Base-by-base conservation (phyloP, 1,140 invertebrate species). In the Listronotus oregonensis region DNA sequence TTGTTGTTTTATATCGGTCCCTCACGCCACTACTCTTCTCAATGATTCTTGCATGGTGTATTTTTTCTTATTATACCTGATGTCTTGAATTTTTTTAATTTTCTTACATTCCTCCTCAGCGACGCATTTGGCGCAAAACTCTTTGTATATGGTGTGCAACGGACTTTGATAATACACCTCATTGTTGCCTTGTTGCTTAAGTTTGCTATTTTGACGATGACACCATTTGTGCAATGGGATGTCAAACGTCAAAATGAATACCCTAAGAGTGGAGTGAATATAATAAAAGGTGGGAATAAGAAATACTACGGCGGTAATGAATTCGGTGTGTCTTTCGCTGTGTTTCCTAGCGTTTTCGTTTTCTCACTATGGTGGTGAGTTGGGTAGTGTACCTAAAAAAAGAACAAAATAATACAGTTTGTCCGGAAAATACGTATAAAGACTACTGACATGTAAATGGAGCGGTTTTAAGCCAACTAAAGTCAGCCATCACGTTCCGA, bases 221-320 rank as follows among this genome's bases (percentile, higher is more conserved):
- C 64, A 60, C 64, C 64, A 66, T 15, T 18, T 32, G 57, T 66
- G 64, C 15, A 66, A 49, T 6, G 60, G 12, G 0, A 60, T 14
- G 6, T 47, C 64, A 4, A 56, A 55, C 4, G 42, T 54, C 15
- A 60, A 17, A n/a, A 61, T 43, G 5, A 60, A 12, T 4, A 60
- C 6, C 64, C 64, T 10, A 66, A 18, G 7, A 66, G 17, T 3
- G 56, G 64, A 17, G 64, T 54, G 37, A 66, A 66, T 34, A 64
- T 11, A 18, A 66, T 46, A n/a, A 40, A 61, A 57, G 8, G 64
- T 66, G 9, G 64, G 64, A 8, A 66, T 10, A 3, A 66, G 47
- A 27, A 66, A 66, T 3, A 66, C 57, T 17, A 66, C 40, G 5
- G 64, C 64, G 3, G 56, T 52, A 7, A 66, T 66, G 15, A 66